phyloP scores from a whole-genome alignment of 2,888 invertebrate species.

The Mantis religiosa region DNA sequence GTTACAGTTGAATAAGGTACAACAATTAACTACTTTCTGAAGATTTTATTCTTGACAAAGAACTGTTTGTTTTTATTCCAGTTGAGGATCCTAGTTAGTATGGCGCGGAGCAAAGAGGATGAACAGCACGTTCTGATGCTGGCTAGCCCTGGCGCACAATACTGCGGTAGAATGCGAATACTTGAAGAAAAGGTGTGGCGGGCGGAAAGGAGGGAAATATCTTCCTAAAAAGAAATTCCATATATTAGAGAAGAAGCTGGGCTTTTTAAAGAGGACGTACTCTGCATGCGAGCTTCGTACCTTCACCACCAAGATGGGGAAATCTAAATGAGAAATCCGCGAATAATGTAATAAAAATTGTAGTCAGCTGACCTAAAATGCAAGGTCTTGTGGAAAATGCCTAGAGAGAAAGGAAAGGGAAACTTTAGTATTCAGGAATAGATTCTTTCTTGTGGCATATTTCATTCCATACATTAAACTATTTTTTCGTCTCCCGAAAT shows the following conservation, averaged over 20 bases:
- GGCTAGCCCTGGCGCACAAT: background rate
- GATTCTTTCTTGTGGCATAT: background rate
- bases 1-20: too few species aligned
- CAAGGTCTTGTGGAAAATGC: background rate
- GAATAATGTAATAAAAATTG: background rate
- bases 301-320: background rate
- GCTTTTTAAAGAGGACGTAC: background rate
- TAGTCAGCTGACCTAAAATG: background rate
- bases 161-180: background rate
- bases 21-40: too few species aligned
- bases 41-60: too few species aligned
- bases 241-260: background rate
- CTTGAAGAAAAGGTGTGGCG: background rate
- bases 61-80: too few species aligned
- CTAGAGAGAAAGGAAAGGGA: background rate
- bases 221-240: background rate
- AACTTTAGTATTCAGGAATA: background rate
- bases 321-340: background rate
- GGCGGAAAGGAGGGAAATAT: background rate
- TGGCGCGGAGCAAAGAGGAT: background rate
- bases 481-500: background rate
- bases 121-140: background rate
- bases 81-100: background rate
- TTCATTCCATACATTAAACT: background rate
- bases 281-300: background rate